phyloP scores from a whole-genome alignment of 2,113 vertebrate species.

The Pterocles burchelli region DNA sequence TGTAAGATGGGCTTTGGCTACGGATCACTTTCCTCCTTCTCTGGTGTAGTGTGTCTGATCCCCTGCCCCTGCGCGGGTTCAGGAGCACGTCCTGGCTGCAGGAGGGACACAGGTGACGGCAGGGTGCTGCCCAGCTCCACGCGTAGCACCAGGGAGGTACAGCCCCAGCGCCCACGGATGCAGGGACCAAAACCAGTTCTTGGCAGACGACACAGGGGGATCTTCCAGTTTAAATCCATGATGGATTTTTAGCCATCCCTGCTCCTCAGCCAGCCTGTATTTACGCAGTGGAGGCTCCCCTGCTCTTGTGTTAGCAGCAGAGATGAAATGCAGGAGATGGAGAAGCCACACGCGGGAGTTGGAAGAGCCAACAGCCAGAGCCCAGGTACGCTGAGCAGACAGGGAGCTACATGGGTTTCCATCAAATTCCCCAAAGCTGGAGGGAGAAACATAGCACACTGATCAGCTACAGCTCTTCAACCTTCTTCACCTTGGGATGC shows the following conservation, averaged over 20 bases:
- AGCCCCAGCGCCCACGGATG: fast-evolving
- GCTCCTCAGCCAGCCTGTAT: neutral
- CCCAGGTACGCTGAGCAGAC: neutral
- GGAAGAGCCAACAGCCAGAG: neutral
- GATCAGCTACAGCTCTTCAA: neutral
- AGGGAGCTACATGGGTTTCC: neutral
- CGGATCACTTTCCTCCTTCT: neutral
- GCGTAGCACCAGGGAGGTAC: fast-evolving
- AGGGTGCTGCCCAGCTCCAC: neutral
- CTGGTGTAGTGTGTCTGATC: neutral
- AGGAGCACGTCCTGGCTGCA: fast-evolving
- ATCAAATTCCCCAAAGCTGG: neutral
- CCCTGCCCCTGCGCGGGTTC: fast-evolving
- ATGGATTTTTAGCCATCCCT: neutral
- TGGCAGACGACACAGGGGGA: too few species aligned
- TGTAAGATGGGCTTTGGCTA: fast-evolving
- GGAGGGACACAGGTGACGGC: neutral
- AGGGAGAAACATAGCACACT: neutral
- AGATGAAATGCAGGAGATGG: neutral
- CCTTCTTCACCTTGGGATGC: slow-evolving; percentile 12
- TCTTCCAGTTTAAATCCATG: neutral
- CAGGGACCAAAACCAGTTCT: neutral
- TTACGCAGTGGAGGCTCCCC: neutral
- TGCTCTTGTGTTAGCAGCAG: neutral
- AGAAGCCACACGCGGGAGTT: fast-evolving